phyloP scores from a whole-genome alignment of 2,113 vertebrate species.

The Phaethon lepturus region DNA sequence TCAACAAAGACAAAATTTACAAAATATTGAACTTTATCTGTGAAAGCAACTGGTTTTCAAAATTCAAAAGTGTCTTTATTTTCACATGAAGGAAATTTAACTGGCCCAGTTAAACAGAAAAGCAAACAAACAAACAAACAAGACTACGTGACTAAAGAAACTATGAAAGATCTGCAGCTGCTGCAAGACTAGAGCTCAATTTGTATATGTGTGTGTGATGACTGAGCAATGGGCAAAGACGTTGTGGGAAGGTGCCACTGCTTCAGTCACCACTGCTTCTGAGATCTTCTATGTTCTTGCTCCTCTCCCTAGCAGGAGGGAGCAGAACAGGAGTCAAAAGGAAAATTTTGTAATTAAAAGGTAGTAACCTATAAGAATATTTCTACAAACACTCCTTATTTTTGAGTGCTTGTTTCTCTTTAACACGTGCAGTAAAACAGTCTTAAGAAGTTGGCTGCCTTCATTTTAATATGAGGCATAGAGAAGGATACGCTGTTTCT shows the following conservation, averaged over 20 bases:
- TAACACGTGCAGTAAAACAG: not conserved
- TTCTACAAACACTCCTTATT: not conserved
- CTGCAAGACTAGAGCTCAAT: not conserved
- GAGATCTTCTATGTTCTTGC: not conserved
- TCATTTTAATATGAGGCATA: constrained; percentile 43
- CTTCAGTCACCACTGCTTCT: not conserved
- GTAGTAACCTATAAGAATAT: not conserved
- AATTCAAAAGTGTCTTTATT: not conserved
- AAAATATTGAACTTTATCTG: not conserved
- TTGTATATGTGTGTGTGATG: not conserved
- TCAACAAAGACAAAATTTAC: not conserved
- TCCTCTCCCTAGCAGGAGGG: not conserved
- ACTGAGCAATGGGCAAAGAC: not conserved
- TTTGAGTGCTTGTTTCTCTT: not conserved
- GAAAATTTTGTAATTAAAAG: not conserved
- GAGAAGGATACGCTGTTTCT: not conserved
- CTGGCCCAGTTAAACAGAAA: not conserved
- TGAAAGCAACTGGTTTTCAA: not conserved
- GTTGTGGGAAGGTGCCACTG: not conserved
- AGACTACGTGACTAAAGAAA: not conserved
- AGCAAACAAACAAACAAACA: not conserved
- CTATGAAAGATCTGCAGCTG: not conserved
- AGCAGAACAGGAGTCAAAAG: not conserved
- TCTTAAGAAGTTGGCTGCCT: not conserved
- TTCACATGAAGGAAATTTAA: not conserved